Evolutionary conservation across 1,140 invertebrate species (phyloP).

Genomic region (Oryctes rhinoceros): DNA sequence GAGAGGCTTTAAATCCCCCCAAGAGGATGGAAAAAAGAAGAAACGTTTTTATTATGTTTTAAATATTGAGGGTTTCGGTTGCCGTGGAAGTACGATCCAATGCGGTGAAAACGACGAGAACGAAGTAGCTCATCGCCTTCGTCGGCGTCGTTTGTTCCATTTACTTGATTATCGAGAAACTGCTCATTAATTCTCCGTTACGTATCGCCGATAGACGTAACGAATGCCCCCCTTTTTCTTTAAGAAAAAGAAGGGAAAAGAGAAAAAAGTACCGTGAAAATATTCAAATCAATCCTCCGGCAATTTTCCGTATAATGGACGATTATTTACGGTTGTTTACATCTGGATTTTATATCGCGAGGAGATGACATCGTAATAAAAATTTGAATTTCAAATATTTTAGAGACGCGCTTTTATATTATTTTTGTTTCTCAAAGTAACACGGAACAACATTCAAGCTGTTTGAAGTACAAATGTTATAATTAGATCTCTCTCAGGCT

Average conservation of each 20-base stretch:
- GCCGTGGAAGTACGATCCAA: not conserved
- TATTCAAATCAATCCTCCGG: not conserved
- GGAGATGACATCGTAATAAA: not conserved
- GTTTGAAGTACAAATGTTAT: no score
- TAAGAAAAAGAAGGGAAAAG: not conserved
- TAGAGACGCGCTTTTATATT: not conserved
- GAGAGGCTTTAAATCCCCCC: constrained; percentile 38
- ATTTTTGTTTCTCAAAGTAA: no score
- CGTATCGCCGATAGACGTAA: not conserved
- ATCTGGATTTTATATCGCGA: constrained; percentile 11
- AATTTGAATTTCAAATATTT: not conserved
- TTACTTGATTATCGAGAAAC: constrained; percentile 38
- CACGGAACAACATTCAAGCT: no score
- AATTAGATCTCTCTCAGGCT: no score
- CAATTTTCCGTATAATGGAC: constrained; percentile 17
- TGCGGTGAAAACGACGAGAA: not conserved
- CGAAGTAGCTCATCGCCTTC: not conserved
- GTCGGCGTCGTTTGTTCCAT: constrained; percentile 26
- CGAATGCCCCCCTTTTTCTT: not conserved
- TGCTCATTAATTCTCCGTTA: constrained; percentile 29
- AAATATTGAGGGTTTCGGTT: constrained; percentile 43
- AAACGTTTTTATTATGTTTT: constrained; percentile 44
- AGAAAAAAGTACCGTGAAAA: not conserved
- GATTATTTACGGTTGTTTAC: constrained; percentile 13
- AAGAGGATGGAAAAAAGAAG: constrained; percentile 37